Evolutionary conservation across 2,797 vertebrate species (phyloP).

Genomic region (Remorina albescens): DNA sequence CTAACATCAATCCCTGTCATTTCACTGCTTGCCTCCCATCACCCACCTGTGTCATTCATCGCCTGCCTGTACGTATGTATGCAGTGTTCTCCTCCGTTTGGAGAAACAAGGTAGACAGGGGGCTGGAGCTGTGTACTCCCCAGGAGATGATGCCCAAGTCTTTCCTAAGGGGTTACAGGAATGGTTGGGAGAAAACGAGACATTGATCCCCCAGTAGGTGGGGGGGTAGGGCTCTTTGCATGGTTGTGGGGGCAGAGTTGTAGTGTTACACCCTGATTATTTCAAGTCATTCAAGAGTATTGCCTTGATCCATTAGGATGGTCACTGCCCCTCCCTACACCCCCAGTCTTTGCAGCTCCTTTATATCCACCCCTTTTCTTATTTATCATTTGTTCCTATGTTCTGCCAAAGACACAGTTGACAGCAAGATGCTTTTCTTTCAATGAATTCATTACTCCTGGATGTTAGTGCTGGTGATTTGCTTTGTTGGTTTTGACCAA

Average conservation of each 20-base stretch:
- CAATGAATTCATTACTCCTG: background rate
- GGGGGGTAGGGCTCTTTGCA: constrained; percentile 26
- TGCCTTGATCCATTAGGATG: constrained; percentile 30
- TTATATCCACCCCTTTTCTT: background rate
- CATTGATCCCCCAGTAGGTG: constrained; percentile 71
- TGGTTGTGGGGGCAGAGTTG: constrained; percentile 37
- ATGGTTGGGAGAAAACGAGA: constrained; percentile 71
- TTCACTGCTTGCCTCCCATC: constrained; percentile 74
- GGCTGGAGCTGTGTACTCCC: constrained; percentile 38
- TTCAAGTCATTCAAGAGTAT: constrained; percentile 17
- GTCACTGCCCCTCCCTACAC: constrained; percentile 9
- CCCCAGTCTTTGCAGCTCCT: constrained; percentile 13
- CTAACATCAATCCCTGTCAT: constrained; percentile 78
- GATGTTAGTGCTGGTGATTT: constrained; percentile 28
- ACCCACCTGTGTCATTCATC: constrained; percentile 66
- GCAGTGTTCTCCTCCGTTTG: constrained; percentile 79
- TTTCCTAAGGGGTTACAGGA: constrained; percentile 52
- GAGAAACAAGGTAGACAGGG: constrained; percentile 75
- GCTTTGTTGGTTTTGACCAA: constrained; percentile 20
- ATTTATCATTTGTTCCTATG: constrained; percentile 14
- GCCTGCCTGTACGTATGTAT: constrained; percentile 73
- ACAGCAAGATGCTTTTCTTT: constrained; percentile 26
- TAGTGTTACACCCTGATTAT: constrained; percentile 32
- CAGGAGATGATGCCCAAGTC: constrained; percentile 41
- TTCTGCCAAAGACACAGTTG: constrained; percentile 33